phyloP scores from a whole-genome alignment of 2,113 vertebrate species.

The Cebus imitator region DNA sequence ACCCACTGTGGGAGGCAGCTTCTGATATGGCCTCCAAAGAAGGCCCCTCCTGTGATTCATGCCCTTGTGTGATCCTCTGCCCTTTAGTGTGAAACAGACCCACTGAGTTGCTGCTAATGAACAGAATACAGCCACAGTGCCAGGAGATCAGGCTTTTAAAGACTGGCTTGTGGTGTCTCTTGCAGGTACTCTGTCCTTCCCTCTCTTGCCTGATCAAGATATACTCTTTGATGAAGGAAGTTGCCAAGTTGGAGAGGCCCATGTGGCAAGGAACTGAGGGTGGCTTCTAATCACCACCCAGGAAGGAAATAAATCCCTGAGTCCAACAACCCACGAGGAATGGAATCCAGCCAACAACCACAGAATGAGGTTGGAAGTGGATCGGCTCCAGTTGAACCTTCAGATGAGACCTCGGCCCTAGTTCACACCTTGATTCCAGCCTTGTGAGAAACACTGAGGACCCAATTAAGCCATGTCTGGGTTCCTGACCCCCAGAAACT shows the following conservation, averaged over 20 bases:
- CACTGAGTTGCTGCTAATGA: not conserved
- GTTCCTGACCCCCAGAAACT: not conserved
- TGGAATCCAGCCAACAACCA: accelerated
- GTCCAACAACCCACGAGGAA: not conserved
- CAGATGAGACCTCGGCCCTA: not conserved
- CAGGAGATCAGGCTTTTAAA: not conserved
- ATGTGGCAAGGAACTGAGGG: not conserved
- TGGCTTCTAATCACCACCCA: not conserved
- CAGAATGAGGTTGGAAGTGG: not conserved
- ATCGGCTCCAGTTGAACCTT: accelerated
- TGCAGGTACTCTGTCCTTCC: not conserved
- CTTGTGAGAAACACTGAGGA: not conserved
- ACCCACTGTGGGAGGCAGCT: not conserved
- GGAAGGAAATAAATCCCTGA: not conserved
- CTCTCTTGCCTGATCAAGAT: not conserved
- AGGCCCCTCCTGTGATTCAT: not conserved
- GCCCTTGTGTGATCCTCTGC: not conserved
- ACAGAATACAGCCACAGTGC: not conserved
- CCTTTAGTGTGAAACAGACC: not conserved
- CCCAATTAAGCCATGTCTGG: accelerated
- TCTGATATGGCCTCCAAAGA: not conserved
- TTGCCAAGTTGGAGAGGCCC: not conserved
- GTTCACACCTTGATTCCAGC: not conserved
- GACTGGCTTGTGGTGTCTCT: not conserved
- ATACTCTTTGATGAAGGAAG: no score